Percentiles rank a stretch among this genome's conserved stretches.
Conservation (phyloP, 1,140 invertebrate genomes). For the Dufourea novaeangliae region DNA sequence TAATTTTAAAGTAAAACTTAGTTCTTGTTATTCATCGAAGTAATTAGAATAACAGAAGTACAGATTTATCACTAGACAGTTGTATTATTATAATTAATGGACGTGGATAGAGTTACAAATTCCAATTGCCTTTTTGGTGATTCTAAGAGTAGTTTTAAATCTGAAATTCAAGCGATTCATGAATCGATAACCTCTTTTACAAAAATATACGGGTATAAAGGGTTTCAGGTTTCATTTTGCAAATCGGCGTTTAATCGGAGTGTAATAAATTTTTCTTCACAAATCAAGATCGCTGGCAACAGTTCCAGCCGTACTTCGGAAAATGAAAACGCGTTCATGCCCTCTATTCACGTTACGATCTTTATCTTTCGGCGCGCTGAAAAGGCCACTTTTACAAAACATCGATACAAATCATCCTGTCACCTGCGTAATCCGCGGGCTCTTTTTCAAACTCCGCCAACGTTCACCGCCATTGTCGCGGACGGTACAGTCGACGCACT, state of each 20-base stretch:
- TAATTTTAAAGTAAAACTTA: too few species aligned
- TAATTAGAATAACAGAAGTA: too few species aligned
- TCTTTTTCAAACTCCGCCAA: slow-evolving; percentile 28
- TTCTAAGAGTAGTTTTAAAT: too few species aligned
- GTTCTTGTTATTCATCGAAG: too few species aligned
- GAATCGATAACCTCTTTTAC: too few species aligned
- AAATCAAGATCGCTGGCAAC: slow-evolving; percentile 8
- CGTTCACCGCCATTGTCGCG: slow-evolving; percentile 14
- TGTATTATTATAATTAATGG: too few species aligned
- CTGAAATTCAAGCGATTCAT: too few species aligned
- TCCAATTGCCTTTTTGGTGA: too few species aligned
- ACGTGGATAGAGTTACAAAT: too few species aligned
- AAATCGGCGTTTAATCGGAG: neutral
- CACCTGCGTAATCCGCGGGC: slow-evolving; percentile 41
- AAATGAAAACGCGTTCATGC: neutral
- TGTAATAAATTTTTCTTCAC: neutral
- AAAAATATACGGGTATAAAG: too few species aligned
- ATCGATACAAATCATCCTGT: slow-evolving; percentile 52
- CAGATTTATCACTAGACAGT: too few species aligned
- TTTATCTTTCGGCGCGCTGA: slow-evolving; percentile 14
- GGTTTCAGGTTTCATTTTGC: too few species aligned
- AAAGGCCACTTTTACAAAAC: slow-evolving; percentile 45
- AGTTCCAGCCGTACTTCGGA: neutral
- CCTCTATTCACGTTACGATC: slow-evolving; percentile 14
- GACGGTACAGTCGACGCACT: slow-evolving; percentile 11